Evolutionary conservation across 1,140 invertebrate genomes (phyloP).

Genomic region (Caenorhabditis briggsae): DNA sequence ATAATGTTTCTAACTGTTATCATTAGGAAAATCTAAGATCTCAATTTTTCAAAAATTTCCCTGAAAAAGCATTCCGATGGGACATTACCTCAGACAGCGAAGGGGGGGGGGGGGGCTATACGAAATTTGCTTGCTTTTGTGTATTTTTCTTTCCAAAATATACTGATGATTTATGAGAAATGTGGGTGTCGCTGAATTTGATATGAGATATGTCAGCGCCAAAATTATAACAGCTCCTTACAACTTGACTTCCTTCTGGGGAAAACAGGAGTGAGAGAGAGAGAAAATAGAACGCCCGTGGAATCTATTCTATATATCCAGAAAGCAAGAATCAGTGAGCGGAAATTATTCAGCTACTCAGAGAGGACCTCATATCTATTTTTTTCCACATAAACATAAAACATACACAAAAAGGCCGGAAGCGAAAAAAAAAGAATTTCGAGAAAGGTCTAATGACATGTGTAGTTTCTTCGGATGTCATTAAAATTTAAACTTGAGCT

Average conservation of each 20-base stretch:
- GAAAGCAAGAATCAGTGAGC: slow-evolving; percentile 19
- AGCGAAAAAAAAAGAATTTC: not conserved
- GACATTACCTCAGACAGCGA: not conserved
- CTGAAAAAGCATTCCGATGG: not conserved
- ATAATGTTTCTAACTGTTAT: not conserved
- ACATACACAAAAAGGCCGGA: not conserved
- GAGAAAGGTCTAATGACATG: slow-evolving; percentile 49
- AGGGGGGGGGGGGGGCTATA: not conserved
- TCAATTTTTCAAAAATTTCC: slow-evolving; percentile 14
- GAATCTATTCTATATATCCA: not conserved
- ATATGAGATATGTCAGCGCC: not conserved
- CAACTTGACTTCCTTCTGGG: not conserved
- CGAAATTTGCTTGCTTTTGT: slow-evolving; percentile 15
- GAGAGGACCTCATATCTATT: not conserved
- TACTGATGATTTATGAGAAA: slow-evolving; percentile 29
- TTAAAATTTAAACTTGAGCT: slow-evolving; percentile 49
- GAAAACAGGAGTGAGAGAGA: not conserved
- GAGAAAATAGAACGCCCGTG: not conserved
- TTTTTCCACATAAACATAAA: slow-evolving; percentile 10
- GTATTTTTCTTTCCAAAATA: not conserved
- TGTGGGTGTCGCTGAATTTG: slow-evolving; percentile 35
- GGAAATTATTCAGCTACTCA: slow-evolving; percentile 5
- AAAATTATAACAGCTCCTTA: not conserved
- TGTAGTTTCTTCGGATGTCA: slow-evolving; percentile 18
- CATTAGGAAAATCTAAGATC: not conserved